Conservation (phyloP, 2,797 vertebrate species). For the Florisuga fusca region DNA sequence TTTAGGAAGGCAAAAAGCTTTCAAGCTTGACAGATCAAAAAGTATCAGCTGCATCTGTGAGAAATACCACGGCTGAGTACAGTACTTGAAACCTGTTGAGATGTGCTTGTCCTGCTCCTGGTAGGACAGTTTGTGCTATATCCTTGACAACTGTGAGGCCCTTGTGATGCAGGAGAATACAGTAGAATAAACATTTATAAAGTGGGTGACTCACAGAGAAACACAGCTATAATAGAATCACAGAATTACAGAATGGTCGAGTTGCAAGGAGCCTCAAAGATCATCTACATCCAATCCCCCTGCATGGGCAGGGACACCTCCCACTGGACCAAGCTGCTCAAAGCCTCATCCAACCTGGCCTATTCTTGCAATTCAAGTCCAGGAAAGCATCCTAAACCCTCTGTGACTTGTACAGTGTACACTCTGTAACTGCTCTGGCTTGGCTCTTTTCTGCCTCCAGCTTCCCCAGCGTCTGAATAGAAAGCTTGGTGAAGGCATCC, state of each 20-base stretch:
- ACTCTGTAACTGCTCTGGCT: background rate
- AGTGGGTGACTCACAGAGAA: constrained; percentile 10
- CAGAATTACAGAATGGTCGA: too few relatives aligned
- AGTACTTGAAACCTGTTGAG: background rate
- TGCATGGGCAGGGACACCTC: too few relatives aligned
- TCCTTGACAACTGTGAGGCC: background rate
- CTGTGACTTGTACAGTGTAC: background rate
- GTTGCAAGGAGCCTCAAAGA: too few relatives aligned
- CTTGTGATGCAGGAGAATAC: background rate
- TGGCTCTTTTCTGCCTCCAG: constrained; percentile 1
- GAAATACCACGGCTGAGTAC: background rate
- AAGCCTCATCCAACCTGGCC: too few relatives aligned
- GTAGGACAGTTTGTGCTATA: background rate
- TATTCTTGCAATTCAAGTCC: background rate
- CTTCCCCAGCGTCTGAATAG: background rate
- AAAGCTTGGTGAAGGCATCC: constrained; percentile 1
- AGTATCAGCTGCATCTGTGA: background rate
- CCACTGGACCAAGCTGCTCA: too few relatives aligned
- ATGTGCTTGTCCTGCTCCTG: background rate
- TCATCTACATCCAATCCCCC: too few relatives aligned
- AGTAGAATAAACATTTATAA: background rate
- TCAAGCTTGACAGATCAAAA: background rate
- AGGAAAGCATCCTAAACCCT: constrained; percentile 19
- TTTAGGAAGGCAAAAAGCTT: background rate
- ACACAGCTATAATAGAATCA: background rate